Evolutionary conservation across 2,113 vertebrate genomes (phyloP).

Genomic region (Abramis brama): DNA sequence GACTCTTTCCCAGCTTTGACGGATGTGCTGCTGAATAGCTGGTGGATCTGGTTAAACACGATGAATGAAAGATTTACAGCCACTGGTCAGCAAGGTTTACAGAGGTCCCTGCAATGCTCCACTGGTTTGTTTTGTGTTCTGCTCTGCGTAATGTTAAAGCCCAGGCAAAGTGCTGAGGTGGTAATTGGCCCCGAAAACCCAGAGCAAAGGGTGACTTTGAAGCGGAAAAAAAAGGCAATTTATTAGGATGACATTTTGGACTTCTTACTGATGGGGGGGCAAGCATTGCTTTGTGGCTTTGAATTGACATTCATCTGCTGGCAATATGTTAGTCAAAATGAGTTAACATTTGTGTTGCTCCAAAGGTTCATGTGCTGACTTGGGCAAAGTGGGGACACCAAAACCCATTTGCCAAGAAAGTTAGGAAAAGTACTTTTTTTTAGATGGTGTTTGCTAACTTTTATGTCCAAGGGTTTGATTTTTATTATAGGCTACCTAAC

Average conservation of each 20-base stretch:
- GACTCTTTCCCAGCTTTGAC: slow-evolving; percentile 66
- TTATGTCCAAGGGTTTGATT: background rate
- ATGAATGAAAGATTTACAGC: slow-evolving; percentile 73
- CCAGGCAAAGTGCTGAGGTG: slow-evolving; percentile 54
- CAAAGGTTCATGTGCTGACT: slow-evolving; percentile 2
- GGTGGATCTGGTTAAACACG: slow-evolving; percentile 81
- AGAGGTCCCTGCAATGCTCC: slow-evolving; percentile 60
- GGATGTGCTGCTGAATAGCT: slow-evolving; percentile 74
- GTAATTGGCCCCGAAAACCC: slow-evolving; percentile 54
- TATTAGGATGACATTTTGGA: slow-evolving; percentile 53
- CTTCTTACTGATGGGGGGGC: slow-evolving; percentile 34
- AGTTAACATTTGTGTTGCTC: slow-evolving; percentile 22
- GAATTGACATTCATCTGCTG: slow-evolving; percentile 49
- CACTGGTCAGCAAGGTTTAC: slow-evolving; percentile 65
- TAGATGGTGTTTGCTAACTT: background rate
- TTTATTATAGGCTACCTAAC: background rate
- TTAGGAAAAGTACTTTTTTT: slow-evolving; percentile 5
- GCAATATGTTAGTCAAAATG: slow-evolving; percentile 48
- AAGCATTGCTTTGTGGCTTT: slow-evolving; percentile 7
- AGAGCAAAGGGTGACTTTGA: slow-evolving; percentile 55
- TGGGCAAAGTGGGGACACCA: background rate
- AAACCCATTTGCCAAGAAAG: slow-evolving; percentile 30
- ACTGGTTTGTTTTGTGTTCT: slow-evolving; percentile 55
- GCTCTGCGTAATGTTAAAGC: slow-evolving; percentile 56
- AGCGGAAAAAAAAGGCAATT: slow-evolving; percentile 50